Evolutionary conservation across 1,140 invertebrate species (phyloP).

Genomic region (Trichogramma pretiosum): DNA sequence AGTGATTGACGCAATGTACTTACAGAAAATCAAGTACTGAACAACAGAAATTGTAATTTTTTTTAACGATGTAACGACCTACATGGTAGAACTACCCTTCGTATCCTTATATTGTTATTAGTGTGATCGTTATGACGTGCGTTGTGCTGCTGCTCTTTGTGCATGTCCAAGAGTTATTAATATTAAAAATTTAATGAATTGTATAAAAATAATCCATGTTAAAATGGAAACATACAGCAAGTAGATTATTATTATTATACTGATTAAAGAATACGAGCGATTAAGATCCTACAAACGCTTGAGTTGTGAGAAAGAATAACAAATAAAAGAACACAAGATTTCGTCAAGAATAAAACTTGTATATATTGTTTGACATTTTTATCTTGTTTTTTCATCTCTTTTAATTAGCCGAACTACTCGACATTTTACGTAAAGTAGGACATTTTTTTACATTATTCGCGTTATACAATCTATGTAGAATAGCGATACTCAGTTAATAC

Average conservation of each 20-base stretch:
- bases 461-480: slow-evolving; percentile 17
- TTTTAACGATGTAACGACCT: no score
- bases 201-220: no score
- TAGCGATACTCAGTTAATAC: slow-evolving; percentile 14
- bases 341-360: no score
- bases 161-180: slow-evolving; percentile 26
- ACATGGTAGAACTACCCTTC: no score
- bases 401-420: slow-evolving; percentile 12
- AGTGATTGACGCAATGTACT: slow-evolving; percentile 17
- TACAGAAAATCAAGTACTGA: no score
- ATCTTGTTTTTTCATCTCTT: slow-evolving; percentile 16
- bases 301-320: slow-evolving; percentile 17
- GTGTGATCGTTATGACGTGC: no score
- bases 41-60: no score
- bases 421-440: slow-evolving; percentile 4
- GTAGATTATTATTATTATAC: no score
- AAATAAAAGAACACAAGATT: slow-evolving; percentile 30
- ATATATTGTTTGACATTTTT: slow-evolving; percentile 15
- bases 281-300: slow-evolving; percentile 11
- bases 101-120: no score
- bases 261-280: slow-evolving; percentile 10
- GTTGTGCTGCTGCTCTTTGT: slow-evolving; percentile 24
- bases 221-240: no score
- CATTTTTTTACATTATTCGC: slow-evolving; percentile 19
- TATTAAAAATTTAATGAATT: no score